Percentiles rank a stretch among this genome's conserved stretches.
Conservation (phyloP, 2,113 vertebrate species). For the Connochaetes taurinus region DNA sequence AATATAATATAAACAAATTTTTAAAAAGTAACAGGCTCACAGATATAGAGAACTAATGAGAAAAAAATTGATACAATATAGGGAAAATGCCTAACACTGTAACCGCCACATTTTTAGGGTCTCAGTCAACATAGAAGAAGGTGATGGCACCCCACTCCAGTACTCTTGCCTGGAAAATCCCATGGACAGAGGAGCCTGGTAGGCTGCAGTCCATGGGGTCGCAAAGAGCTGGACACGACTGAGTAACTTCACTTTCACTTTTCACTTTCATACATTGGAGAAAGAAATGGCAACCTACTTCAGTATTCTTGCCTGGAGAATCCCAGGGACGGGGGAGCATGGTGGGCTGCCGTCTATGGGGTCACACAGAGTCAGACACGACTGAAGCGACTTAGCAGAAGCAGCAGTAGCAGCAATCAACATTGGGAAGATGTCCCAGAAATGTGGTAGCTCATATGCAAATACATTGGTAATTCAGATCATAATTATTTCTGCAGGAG, state of each 20-base stretch:
- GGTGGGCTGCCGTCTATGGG: no score
- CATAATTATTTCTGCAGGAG: background rate
- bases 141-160: no score
- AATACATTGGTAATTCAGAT: background rate
- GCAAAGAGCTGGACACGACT: no score
- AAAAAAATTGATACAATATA: background rate
- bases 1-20: background rate
- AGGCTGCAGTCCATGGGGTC: no score
- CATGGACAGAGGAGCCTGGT: no score
- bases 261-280: no score
- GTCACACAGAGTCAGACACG: accelerated
- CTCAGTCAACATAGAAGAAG: background rate
- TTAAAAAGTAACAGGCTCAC: background rate
- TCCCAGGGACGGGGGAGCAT: accelerated
- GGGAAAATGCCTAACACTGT: background rate
- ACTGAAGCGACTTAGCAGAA: no score
- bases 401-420: background rate
- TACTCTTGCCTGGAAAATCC: no score
- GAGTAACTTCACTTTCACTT: no score
- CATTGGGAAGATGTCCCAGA: background rate
- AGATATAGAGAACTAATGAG: background rate
- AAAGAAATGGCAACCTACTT: no score
- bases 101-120: background rate
- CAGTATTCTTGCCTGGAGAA: no score
- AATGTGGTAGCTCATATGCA: background rate